Base-by-base conservation (phyloP, 2,113 vertebrate genomes). In the Diglossa brunneiventris region DNA sequence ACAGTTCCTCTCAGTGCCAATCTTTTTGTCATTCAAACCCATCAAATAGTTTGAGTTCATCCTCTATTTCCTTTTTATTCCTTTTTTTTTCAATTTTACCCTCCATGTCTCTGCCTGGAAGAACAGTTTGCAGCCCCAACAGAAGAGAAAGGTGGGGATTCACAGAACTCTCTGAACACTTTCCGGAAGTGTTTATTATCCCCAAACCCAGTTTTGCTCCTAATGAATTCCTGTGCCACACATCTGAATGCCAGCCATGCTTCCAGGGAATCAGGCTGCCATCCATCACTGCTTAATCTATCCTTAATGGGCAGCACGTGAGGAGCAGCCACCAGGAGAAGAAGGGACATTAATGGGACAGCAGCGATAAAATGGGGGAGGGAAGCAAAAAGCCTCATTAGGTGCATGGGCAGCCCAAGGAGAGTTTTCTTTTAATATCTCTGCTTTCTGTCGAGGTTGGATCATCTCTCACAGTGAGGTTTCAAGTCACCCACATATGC, bases 321-420 rank as follows among this genome's bases (percentile, higher is more conserved):
- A 89, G 78, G 62, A 91, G 69, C 68, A 92, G 73, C 69, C 62
- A 82, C 61, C 68, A 81, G 77, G 41, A 95, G 52, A 35, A 81
- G 33, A 31, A 39, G 31, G 41, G 33, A 83, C 78, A 73, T 85
- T 95, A 92, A 79, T 47, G 70, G 91, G 87, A 68, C 61, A 68
- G 74, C 37, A 37, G 89, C 73, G 53, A 80, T 24, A 53, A 76
- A 91, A 87, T 4, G 30, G 41, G 41, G 41, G 53, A 89, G 44
- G 53, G 28, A 87, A 89, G 52, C 37, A 50, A 87, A 92, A 95
- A 44, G 84, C 87, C 49, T 94, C 87, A 80, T 95, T 95, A 95
- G 80, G 58, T 53, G 39, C 26, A 72, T 44, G n/a, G 75, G 81
- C 87, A 94, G 78, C 74, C 91, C 59, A 69, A 85, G 42, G 91